Conservation (phyloP, 2,888 invertebrate genomes). For the Mechanitis messenoides region DNA sequence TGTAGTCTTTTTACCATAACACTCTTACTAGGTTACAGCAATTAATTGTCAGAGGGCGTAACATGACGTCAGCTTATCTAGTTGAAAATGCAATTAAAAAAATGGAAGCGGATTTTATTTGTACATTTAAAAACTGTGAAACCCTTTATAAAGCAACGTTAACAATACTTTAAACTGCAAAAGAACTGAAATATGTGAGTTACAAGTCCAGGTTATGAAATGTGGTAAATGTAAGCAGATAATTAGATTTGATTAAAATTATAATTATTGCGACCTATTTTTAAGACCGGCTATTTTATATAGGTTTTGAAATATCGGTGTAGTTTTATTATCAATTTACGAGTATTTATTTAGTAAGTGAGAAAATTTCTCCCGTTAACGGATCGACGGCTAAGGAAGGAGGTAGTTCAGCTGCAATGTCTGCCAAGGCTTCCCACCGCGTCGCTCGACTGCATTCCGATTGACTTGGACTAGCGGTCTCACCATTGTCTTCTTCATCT, state of each 20-base stretch:
- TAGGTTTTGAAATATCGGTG: neutral
- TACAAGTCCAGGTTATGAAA: too few species aligned
- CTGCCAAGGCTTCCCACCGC: slow-evolving; percentile 79
- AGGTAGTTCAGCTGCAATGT: slow-evolving; percentile 76
- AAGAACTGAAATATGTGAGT: too few species aligned
- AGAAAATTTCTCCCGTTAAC: slow-evolving; percentile 65
- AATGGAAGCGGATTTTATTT: slow-evolving; percentile 4
- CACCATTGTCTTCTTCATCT: slow-evolving; percentile 34
- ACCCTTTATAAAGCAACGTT: too few species aligned
- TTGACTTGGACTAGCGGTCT: slow-evolving; percentile 51
- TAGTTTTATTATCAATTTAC: neutral
- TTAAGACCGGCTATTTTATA: neutral
- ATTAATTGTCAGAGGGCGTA: slow-evolving; percentile 8
- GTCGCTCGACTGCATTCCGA: slow-evolving; percentile 72
- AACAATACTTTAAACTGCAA: too few species aligned
- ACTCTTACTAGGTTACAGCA: neutral
- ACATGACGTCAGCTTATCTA: slow-evolving; percentile 17
- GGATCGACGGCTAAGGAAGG: slow-evolving; percentile 69
- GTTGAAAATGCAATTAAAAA: slow-evolving; percentile 15
- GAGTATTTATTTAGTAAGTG: slow-evolving; percentile 55
- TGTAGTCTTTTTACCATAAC: too few species aligned
- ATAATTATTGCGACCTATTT: too few species aligned
- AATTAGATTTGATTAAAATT: too few species aligned
- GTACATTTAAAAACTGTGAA: neutral
- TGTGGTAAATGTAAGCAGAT: too few species aligned